phyloP scores from a whole-genome alignment of 2,888 invertebrate genomes.

The Masnerella sp. region DNA sequence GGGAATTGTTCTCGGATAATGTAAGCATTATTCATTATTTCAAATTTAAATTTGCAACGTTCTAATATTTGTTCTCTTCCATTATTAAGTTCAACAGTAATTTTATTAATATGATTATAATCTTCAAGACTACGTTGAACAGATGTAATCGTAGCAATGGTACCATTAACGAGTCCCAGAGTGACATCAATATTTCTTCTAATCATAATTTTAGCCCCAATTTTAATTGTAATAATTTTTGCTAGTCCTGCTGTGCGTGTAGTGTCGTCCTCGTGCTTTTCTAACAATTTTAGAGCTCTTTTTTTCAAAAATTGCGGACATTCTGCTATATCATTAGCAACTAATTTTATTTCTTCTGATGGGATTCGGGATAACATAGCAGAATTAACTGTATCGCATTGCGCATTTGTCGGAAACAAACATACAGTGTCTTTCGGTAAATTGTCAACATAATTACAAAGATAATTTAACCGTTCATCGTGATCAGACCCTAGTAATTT shows the following conservation, averaged over 20 bases:
- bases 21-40: constrained; percentile 1
- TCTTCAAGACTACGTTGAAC: constrained; percentile 22
- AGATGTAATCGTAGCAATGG: constrained; percentile 58
- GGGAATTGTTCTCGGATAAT: constrained; percentile 16
- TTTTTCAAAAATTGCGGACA: constrained; percentile 46
- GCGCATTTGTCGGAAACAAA: too few relatives aligned
- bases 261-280: constrained; percentile 45
- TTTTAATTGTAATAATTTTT: not conserved
- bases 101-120: constrained; percentile 40
- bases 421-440: constrained; percentile 63
- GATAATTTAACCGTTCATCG: constrained; percentile 1
- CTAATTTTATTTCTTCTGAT: constrained; percentile 26
- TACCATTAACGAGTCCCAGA: constrained; percentile 64
- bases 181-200: constrained; percentile 35
- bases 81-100: constrained; percentile 50
- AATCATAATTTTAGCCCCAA: constrained; percentile 61
- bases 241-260: not conserved
- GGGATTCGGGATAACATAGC: constrained; percentile 54
- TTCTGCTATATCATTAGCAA: too few relatives aligned
- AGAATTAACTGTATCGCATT: constrained; percentile 11
- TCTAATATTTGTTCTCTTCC: constrained; percentile 52
- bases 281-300: constrained; percentile 49
- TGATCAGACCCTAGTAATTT: not conserved
- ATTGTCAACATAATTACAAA: constrained; percentile 8
- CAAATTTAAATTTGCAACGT: constrained; percentile 51